Evolutionary conservation across 2,797 vertebrate genomes (phyloP).

Genomic region (Onychomys leucogaster): DNA sequence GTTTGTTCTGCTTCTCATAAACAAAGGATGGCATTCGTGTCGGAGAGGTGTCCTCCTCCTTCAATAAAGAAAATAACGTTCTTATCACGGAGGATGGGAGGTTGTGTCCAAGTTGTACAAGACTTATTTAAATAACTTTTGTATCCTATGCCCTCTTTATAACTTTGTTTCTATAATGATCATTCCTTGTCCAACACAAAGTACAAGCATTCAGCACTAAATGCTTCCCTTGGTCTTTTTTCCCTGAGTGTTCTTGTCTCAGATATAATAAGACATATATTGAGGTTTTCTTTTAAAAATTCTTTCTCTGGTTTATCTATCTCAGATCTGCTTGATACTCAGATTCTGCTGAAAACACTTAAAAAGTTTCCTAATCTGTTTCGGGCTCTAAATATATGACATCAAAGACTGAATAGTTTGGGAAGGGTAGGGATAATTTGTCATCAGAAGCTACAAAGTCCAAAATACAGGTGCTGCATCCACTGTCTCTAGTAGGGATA

Average conservation of each 20-base stretch:
- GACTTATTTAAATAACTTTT: not conserved
- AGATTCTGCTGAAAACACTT: not conserved
- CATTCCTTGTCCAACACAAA: not conserved
- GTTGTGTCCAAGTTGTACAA: not conserved
- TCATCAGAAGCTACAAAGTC: not conserved
- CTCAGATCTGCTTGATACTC: not conserved
- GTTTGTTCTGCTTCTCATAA: not conserved
- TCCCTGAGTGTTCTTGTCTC: not conserved
- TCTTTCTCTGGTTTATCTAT: not conserved
- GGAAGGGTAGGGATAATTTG: not conserved
- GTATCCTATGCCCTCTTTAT: not conserved
- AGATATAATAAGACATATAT: not conserved
- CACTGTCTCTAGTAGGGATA: not conserved
- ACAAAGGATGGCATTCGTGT: not conserved
- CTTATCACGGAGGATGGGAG: not conserved
- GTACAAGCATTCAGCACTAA: not conserved
- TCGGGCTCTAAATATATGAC: not conserved
- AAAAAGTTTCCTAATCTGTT: not conserved
- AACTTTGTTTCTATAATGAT: not conserved
- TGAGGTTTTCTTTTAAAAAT: not conserved
- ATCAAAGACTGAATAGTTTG: not conserved
- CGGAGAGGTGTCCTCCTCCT: not conserved
- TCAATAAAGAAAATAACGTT: not conserved
- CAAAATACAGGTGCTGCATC: not conserved
- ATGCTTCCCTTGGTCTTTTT: not conserved